Conservation (phyloP, 1,140 invertebrate species). For the Goniozus legneri region DNA sequence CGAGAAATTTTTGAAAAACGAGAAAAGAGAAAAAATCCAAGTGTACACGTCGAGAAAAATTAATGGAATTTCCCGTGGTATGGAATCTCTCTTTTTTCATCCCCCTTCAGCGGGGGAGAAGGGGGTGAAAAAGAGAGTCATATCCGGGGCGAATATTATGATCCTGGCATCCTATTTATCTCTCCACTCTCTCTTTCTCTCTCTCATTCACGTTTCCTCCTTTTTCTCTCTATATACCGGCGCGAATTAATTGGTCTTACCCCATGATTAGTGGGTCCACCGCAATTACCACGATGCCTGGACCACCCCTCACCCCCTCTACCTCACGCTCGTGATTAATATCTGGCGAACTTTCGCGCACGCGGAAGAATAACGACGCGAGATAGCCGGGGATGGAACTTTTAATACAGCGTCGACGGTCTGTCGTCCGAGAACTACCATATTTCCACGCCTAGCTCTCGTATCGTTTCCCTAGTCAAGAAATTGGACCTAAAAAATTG, state of each 20-base stretch:
- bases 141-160: too few species aligned
- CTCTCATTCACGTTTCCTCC: neutral
- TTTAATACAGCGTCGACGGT: neutral
- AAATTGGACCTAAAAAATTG: too few species aligned
- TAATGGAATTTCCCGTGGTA: too few species aligned
- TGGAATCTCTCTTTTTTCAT: too few species aligned
- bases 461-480: neutral
- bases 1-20: too few species aligned
- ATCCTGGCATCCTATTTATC: too few species aligned
- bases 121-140: too few species aligned
- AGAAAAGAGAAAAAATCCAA: too few species aligned
- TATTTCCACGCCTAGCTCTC: neutral
- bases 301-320: too few species aligned
- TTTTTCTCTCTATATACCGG: constrained; percentile 10
- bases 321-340: constrained; percentile 48
- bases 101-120: too few species aligned
- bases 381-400: constrained; percentile 1
- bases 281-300: constrained; percentile 39
- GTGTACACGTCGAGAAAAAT: too few species aligned
- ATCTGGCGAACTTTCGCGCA: constrained; percentile 40
- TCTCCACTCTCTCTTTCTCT: neutral
- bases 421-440: neutral
- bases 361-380: constrained; percentile 40
- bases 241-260: constrained; percentile 41
- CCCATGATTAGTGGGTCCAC: constrained; percentile 39